These are phyloP conservation scores for Eriosoma lanigerum DNA, from an alignment of 1,140 invertebrate genomes.

Conservation along the genomic window DNA sequence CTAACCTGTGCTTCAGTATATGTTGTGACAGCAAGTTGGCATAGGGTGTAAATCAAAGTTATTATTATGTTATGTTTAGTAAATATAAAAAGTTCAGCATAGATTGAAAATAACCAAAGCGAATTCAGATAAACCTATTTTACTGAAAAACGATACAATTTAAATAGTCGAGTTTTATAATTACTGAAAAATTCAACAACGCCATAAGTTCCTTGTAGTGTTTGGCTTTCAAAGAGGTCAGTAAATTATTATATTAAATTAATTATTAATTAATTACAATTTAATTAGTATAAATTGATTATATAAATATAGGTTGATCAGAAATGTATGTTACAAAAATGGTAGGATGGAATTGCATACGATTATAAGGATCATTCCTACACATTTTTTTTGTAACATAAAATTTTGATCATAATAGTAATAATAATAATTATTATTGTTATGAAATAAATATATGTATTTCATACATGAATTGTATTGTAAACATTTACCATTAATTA, in stretches of 20 bases:
- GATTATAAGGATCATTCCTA: no score
- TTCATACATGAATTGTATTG: no score
- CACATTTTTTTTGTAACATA: no score
- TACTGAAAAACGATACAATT: neutral
- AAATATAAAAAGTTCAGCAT: neutral
- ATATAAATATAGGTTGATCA: no score
- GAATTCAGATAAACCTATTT: neutral
- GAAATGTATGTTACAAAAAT: no score
- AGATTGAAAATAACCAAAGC: neutral
- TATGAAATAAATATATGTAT: no score
- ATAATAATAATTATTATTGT: no score
- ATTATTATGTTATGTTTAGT: neutral
- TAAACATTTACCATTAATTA: no score
- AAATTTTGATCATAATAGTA: no score
- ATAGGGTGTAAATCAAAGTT: neutral
- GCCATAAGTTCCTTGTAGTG: neutral
- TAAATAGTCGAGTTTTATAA: neutral
- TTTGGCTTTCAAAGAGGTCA: neutral
- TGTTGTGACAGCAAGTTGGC: neutral
- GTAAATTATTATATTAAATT: neutral
- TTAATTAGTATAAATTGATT: no score
- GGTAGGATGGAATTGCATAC: no score
- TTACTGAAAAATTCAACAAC: neutral
- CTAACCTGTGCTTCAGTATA: constrained; percentile 11
- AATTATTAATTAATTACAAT: no score